Evolutionary conservation across 2,113 vertebrate genomes (phyloP).

Genomic region (Equus quagga): DNA sequence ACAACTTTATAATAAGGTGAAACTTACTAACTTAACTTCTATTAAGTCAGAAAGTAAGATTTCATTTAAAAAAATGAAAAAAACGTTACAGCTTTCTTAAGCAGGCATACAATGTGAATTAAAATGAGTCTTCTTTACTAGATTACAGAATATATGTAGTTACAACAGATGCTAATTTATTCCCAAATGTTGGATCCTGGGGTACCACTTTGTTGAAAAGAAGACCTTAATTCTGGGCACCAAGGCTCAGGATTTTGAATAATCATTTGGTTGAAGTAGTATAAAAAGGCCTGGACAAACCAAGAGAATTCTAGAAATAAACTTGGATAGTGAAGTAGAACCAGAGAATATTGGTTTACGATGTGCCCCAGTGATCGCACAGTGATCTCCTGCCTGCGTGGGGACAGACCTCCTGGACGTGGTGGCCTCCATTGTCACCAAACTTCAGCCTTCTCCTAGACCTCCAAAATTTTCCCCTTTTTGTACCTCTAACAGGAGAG

Average conservation of each 20-base stretch:
- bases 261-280: neutral
- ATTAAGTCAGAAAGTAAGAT: neutral
- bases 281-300: neutral
- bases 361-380: neutral
- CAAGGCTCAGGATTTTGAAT: neutral
- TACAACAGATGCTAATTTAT: neutral
- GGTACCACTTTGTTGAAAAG: neutral
- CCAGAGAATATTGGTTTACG: neutral
- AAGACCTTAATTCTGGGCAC: neutral
- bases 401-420: neutral
- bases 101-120: neutral
- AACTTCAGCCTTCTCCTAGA: neutral
- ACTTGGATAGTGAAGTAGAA: neutral
- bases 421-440: neutral
- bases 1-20: neutral
- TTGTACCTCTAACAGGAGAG: neutral
- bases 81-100: neutral
- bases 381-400: neutral
- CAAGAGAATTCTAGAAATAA: conserved; percentile 6
- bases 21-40: neutral
- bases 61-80: neutral
- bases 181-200: neutral
- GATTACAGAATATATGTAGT: neutral
- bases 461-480: neutral
- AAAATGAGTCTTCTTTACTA: neutral